Conservation (phyloP, 2,797 vertebrate species). For the Delichon dasypus region DNA sequence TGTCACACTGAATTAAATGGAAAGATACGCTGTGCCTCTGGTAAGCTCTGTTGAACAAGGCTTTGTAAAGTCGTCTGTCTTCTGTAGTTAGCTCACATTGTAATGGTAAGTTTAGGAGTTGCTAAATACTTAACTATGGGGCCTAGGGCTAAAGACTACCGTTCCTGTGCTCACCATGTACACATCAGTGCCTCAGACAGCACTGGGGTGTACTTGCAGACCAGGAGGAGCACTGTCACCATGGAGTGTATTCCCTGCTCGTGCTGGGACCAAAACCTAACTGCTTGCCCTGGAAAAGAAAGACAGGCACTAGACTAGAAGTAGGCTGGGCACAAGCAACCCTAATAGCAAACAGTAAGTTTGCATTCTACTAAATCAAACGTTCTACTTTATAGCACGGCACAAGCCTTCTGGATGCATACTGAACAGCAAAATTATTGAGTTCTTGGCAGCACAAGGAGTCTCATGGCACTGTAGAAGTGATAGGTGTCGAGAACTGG, state of each 20-base stretch:
- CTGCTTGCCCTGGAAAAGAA: background rate
- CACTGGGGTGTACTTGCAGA: background rate
- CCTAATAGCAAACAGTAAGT: background rate
- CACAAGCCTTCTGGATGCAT: background rate
- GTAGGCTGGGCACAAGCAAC: background rate
- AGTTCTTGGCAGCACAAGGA: background rate
- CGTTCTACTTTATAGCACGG: background rate
- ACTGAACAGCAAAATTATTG: background rate
- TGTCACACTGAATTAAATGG: background rate
- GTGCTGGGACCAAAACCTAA: background rate
- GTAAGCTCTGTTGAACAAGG: background rate
- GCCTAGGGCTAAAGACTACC: background rate
- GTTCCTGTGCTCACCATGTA: background rate
- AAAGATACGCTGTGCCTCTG: background rate
- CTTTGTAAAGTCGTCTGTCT: background rate
- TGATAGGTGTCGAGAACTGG: background rate
- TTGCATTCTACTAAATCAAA: background rate
- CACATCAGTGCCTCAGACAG: background rate
- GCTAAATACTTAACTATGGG: background rate
- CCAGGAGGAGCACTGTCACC: background rate
- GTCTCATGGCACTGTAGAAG: background rate
- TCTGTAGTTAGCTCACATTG: background rate
- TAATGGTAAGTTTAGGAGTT: background rate
- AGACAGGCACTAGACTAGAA: background rate
- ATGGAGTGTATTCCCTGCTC: background rate